Percentiles rank a stretch among this genome's conserved stretches.
These are phyloP conservation scores for Propithecus perrieri DNA, from an alignment of 2,797 vertebrate genomes.

Conservation along the genomic window DNA sequence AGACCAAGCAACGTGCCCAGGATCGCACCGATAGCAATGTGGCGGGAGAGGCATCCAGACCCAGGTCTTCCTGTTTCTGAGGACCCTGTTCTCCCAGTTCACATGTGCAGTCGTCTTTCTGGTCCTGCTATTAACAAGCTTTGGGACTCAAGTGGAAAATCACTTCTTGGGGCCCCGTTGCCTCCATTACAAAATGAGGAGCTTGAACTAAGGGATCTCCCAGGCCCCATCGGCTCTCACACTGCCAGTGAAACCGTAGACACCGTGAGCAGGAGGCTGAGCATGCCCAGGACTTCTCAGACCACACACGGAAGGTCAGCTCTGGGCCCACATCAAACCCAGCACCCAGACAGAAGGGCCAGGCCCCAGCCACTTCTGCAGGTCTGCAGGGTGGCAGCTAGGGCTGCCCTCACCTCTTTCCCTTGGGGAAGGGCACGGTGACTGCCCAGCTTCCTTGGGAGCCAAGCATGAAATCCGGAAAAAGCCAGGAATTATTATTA, in stretches of 20 bases:
- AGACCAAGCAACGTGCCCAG: not conserved
- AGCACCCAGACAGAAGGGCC: not conserved
- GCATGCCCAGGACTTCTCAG: not conserved
- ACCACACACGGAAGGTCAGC: not conserved
- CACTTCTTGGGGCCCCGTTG: not conserved
- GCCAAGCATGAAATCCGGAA: not conserved
- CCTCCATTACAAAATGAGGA: not conserved
- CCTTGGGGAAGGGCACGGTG: not conserved
- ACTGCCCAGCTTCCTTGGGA: not conserved
- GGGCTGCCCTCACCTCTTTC: not conserved
- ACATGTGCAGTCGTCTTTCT: not conserved
- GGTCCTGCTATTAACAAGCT: not conserved
- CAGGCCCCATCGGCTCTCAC: not conserved
- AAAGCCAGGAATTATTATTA: slow-evolving; percentile 49
- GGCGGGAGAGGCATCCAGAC: too few species aligned
- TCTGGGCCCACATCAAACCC: not conserved
- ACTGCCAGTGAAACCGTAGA: not conserved
- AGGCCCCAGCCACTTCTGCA: fast-evolving
- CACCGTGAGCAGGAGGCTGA: not conserved
- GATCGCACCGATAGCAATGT: fast-evolving
- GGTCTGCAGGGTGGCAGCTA: not conserved
- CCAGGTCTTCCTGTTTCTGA: not conserved
- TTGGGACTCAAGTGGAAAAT: not conserved
- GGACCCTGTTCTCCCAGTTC: not conserved
- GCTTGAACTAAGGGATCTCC: not conserved